Evolutionary conservation across 2,888 invertebrate genomes (phyloP).

Genomic region (Tetanocera ferruginea): DNA sequence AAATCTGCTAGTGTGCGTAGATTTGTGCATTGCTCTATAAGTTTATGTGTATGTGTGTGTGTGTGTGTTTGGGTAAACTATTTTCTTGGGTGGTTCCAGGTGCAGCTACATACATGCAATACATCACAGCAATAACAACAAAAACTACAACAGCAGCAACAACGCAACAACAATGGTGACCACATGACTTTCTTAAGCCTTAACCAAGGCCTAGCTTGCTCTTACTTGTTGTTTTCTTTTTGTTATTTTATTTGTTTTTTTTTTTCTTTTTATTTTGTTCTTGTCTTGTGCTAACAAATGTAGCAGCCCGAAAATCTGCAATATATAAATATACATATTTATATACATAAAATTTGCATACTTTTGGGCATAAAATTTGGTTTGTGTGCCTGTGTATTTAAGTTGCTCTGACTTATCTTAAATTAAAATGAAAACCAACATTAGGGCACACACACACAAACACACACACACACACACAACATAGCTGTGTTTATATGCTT

Average conservation of each 20-base stretch:
- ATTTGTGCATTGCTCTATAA: background rate
- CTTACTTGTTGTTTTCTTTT: background rate
- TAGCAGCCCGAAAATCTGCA: no score
- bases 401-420: constrained; percentile 20
- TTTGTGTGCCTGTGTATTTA: background rate
- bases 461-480: background rate
- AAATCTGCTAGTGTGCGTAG: constrained; percentile 29
- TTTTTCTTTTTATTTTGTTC: no score
- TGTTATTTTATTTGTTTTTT: background rate
- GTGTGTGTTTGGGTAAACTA: constrained; percentile 8
- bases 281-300: background rate
- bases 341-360: constrained; percentile 12
- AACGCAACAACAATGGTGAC: constrained; percentile 14
- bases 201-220: background rate
- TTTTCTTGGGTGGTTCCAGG: constrained; percentile 25
- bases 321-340: background rate
- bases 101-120: background rate
- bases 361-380: constrained; percentile 10
- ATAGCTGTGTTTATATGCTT: background rate
- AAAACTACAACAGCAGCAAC: background rate
- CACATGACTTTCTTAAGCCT: constrained; percentile 33
- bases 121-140: background rate
- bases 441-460: background rate
- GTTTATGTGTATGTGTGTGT: background rate
- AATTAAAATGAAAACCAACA: constrained; percentile 25